Evolutionary conservation across 2,888 invertebrate species (phyloP).

Genomic region (Melanostoma scalare): DNA sequence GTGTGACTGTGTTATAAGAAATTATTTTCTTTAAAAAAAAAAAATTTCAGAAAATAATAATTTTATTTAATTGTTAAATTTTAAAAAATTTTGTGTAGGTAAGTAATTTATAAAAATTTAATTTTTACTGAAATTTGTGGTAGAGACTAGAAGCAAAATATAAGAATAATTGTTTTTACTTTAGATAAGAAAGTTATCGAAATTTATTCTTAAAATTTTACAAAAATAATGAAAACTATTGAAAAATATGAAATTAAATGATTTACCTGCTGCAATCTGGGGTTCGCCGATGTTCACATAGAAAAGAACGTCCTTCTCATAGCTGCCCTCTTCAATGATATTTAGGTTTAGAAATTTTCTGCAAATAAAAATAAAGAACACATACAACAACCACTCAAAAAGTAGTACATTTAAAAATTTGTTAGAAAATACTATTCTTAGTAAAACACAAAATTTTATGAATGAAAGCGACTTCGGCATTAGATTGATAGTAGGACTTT

Average conservation of each 20-base stretch:
- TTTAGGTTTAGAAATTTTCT: constrained; percentile 93
- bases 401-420: no score
- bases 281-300: constrained; percentile 96
- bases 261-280: constrained; percentile 91
- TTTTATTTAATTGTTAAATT: constrained; percentile 48
- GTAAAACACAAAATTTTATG: no score
- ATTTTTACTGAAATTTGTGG: constrained; percentile 81
- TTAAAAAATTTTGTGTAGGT: constrained; percentile 46
- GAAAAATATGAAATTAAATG: constrained; percentile 14
- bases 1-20: constrained; percentile 64
- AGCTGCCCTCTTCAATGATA: constrained; percentile 98
- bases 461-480: no score
- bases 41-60: constrained; percentile 33
- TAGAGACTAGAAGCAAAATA: constrained; percentile 80
- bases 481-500: no score
- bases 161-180: constrained; percentile 74
- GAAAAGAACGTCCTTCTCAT: constrained; percentile 97
- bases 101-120: constrained; percentile 79
- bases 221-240: constrained; percentile 32
- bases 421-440: no score
- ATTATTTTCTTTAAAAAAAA: constrained; percentile 47
- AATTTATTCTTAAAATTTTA: constrained; percentile 41
- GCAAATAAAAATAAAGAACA: constrained; percentile 83
- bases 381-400: no score
- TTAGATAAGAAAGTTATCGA: constrained; percentile 66